These are phyloP conservation scores for Pollachius pollachius DNA, from an alignment of 2,113 vertebrate species.

Conservation along the genomic window DNA sequence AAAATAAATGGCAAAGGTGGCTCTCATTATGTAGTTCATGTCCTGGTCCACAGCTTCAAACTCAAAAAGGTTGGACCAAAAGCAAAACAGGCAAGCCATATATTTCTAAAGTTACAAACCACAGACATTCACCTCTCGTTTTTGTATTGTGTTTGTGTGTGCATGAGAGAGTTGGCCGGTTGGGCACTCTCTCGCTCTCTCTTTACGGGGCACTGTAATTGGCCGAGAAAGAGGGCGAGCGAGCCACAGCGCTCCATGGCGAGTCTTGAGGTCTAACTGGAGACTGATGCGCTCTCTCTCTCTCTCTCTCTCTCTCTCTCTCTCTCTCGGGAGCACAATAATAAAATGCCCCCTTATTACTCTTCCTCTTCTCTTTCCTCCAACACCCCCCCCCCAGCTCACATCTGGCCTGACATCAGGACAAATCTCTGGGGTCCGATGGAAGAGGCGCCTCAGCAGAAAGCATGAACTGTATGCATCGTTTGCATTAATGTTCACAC, in stretches of 20 bases:
- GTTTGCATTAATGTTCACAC: too few relatives aligned
- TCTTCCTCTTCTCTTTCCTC: constrained; percentile 23
- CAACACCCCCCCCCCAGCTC: neutral
- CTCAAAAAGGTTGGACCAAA: neutral
- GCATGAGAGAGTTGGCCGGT: constrained; percentile 49
- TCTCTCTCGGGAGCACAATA: constrained; percentile 40
- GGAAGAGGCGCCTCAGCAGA: too few relatives aligned
- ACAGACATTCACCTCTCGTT: too few relatives aligned
- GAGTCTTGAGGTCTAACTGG: constrained; percentile 57
- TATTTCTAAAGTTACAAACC: too few relatives aligned
- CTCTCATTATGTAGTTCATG: neutral
- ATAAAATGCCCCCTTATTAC: constrained; percentile 39
- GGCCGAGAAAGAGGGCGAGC: constrained; percentile 67
- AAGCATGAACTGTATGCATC: too few relatives aligned
- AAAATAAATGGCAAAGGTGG: neutral
- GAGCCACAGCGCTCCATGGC: constrained; percentile 46
- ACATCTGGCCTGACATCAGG: constrained; percentile 40
- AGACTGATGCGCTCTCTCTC: constrained; percentile 65
- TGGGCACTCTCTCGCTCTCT: constrained; percentile 61
- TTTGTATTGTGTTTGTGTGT: too few relatives aligned
- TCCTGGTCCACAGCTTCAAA: neutral
- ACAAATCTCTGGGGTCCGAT: constrained; percentile 12
- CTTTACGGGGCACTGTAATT: constrained; percentile 81
- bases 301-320: too few relatives aligned
- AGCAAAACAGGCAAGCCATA: too few relatives aligned